Conservation (phyloP, 2,113 vertebrate species). For the Indicator indicator region DNA sequence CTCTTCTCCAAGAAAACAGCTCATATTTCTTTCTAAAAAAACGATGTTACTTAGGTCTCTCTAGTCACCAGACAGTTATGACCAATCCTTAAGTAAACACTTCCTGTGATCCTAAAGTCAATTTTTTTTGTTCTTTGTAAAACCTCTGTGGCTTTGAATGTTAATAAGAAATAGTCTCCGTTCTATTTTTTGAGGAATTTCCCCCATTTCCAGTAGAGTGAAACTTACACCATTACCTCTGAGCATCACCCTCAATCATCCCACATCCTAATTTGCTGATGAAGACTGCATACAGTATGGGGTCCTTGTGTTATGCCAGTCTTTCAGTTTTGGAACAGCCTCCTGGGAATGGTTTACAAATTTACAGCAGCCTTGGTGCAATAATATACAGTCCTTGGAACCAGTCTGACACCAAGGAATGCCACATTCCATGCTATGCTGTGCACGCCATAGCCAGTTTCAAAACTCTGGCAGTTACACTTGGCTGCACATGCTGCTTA, state of each 20-base stretch:
- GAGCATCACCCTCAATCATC: background rate
- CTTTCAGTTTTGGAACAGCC: background rate
- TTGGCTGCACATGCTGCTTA: background rate
- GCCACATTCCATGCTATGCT: accelerated
- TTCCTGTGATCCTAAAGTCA: background rate
- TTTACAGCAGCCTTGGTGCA: background rate
- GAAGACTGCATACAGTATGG: accelerated
- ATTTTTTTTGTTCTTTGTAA: background rate
- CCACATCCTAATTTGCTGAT: background rate
- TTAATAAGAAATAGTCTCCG: background rate
- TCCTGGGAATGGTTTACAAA: background rate
- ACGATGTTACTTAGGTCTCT: background rate
- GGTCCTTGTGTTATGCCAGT: background rate
- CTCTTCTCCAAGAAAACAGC: background rate
- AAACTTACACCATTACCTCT: background rate
- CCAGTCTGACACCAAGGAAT: too few species aligned
- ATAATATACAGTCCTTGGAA: background rate
- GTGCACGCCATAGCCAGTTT: background rate
- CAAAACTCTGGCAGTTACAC: background rate
- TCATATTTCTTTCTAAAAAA: background rate
- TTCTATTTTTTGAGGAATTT: background rate
- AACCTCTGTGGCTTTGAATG: background rate
- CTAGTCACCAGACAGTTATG: background rate
- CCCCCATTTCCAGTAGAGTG: background rate
- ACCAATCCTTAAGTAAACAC: background rate